phyloP scores from a whole-genome alignment of 2,888 invertebrate genomes.

The Callosobruchus maculatus region DNA sequence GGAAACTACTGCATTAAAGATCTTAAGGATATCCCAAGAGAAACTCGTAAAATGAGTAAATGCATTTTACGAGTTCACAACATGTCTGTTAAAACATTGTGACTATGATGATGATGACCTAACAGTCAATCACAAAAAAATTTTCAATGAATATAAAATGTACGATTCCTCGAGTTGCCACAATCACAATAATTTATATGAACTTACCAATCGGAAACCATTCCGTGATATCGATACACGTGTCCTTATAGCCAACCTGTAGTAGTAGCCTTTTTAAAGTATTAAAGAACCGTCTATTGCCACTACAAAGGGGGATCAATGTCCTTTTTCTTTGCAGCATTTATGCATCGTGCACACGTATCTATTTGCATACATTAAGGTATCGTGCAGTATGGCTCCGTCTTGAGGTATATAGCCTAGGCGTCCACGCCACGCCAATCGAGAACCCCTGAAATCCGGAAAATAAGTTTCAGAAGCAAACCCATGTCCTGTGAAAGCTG shows the following conservation, averaged over 20 bases:
- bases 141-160: neutral
- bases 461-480: too few relatives aligned
- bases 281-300: neutral
- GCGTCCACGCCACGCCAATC: neutral
- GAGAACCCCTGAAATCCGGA: too few relatives aligned
- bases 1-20: too few relatives aligned
- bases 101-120: too few relatives aligned
- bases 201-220: neutral
- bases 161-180: neutral
- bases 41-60: too few relatives aligned
- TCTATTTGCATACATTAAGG: neutral
- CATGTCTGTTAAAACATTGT: too few relatives aligned
- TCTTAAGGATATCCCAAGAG: too few relatives aligned
- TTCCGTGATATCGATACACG: neutral
- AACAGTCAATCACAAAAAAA: neutral
- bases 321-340: neutral
- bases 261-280: neutral
- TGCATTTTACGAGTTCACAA: too few relatives aligned
- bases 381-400: neutral
- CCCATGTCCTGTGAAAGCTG: too few relatives aligned
- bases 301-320: neutral
- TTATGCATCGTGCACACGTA: neutral
- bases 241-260: neutral
- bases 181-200: neutral
- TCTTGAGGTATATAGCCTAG: neutral